These are phyloP conservation scores for Netelia virgata DNA, from an alignment of 2,888 invertebrate genomes.

Conservation along the genomic window DNA sequence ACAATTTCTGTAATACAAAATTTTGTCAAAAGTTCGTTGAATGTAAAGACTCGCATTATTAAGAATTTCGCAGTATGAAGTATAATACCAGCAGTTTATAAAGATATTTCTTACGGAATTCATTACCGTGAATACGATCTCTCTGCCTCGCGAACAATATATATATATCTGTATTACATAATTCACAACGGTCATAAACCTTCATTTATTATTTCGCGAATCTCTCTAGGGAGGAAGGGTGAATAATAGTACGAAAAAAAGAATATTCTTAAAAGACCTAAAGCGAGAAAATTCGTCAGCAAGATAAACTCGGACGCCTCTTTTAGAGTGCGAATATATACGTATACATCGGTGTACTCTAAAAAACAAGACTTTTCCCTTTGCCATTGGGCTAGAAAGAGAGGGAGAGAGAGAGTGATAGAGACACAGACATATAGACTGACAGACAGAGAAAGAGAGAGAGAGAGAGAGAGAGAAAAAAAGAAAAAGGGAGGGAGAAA, in stretches of 20 bases:
- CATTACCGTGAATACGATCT: too few relatives aligned
- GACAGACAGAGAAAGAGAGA: neutral
- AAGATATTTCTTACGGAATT: neutral
- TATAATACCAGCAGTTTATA: neutral
- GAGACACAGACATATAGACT: neutral
- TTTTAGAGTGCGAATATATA: neutral
- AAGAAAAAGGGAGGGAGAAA: constrained; percentile 17
- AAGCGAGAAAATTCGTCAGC: constrained; percentile 18
- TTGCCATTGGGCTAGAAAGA: neutral
- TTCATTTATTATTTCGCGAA: constrained; percentile 29
- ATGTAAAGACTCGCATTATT: too few relatives aligned
- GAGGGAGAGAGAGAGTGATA: neutral
- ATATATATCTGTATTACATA: neutral
- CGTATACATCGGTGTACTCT: neutral
- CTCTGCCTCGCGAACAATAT: too few relatives aligned
- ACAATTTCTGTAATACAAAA: too few relatives aligned
- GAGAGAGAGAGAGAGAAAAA: constrained; percentile 39
- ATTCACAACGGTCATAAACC: constrained; percentile 12
- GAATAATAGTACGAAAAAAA: neutral
- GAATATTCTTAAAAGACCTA: constrained; percentile 9
- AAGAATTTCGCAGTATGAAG: too few relatives aligned
- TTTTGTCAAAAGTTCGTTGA: too few relatives aligned
- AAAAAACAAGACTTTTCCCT: constrained; percentile 52
- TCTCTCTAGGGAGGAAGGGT: constrained; percentile 2
- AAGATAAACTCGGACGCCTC: constrained; percentile 24